A percentile compares a stretch with the other conserved stretches of the same genome.
phyloP scores from a whole-genome alignment of 2,888 invertebrate genomes.

The Notodonta ziczac region DNA sequence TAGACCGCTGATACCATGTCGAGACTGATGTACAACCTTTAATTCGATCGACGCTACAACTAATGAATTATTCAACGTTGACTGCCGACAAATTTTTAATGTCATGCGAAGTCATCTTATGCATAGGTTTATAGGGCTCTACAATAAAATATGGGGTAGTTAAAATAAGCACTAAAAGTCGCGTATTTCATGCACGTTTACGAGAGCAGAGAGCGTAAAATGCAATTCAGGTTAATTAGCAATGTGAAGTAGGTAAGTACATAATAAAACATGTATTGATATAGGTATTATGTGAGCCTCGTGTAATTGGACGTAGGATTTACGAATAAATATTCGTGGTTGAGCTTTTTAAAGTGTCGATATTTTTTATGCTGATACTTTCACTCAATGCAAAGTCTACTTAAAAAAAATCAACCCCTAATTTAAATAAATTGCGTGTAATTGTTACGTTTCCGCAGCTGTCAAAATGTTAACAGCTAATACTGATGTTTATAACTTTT shows the following conservation, averaged over 20 bases:
- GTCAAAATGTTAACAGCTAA: too few relatives aligned
- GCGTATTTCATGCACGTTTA: conserved; percentile 34
- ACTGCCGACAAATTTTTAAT: conserved; percentile 59
- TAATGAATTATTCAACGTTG: conserved; percentile 72
- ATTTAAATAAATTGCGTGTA: too few relatives aligned
- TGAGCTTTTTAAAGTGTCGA: too few relatives aligned
- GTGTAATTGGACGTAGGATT: conserved; percentile 17
- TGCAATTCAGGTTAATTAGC: conserved; percentile 52
- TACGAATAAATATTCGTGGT: neutral
- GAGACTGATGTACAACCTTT: conserved; percentile 58
- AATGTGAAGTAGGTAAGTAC: conserved; percentile 24
- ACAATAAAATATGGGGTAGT: conserved; percentile 36
- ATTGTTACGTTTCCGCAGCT: too few relatives aligned
- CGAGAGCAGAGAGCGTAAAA: conserved; percentile 34
- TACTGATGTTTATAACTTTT: too few relatives aligned
- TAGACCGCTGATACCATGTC: conserved; percentile 59
- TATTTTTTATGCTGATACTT: too few relatives aligned
- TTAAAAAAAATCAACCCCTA: too few relatives aligned
- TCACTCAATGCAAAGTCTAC: too few relatives aligned
- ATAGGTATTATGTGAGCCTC: conserved; percentile 18
- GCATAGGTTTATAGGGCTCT: conserved; percentile 39
- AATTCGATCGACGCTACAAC: conserved; percentile 61
- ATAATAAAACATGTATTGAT: conserved; percentile 41
- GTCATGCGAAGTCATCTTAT: conserved; percentile 50
- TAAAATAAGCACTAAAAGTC: conserved; percentile 38